phyloP scores from a whole-genome alignment of 2,888 invertebrate genomes.

The Aromia moschata region DNA sequence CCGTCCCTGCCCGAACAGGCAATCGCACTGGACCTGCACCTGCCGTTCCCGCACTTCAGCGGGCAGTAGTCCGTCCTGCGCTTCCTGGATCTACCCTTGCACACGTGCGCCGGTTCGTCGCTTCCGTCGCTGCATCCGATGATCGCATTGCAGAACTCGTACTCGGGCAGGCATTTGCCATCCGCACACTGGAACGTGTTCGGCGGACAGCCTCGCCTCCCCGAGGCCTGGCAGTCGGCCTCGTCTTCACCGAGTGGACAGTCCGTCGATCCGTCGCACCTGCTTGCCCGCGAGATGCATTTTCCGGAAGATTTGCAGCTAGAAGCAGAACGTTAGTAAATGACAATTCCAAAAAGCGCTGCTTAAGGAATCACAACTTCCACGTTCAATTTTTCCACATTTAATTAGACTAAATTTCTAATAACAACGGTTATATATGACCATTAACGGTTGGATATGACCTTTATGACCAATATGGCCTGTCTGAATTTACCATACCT shows the following conservation, averaged over 20 bases:
- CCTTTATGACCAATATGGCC: too few relatives aligned
- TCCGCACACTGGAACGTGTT: slow-evolving; percentile 87
- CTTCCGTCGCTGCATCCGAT: slow-evolving; percentile 79
- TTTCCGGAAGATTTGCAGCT: slow-evolving; percentile 73
- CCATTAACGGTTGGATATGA: too few relatives aligned
- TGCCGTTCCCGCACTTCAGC: slow-evolving; percentile 84
- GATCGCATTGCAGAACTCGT: slow-evolving; percentile 92
- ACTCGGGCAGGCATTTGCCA: slow-evolving; percentile 88
- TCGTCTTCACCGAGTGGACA: slow-evolving; percentile 74
- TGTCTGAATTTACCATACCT: too few relatives aligned
- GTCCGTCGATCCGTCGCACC: slow-evolving; percentile 83
- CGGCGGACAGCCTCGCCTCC: slow-evolving; percentile 72
- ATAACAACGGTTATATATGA: too few relatives aligned
- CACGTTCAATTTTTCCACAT: too few relatives aligned
- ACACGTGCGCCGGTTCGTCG: slow-evolving; percentile 85
- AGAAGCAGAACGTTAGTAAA: too few relatives aligned
- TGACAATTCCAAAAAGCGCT: too few relatives aligned
- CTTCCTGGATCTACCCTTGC: slow-evolving; percentile 69
- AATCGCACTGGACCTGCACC: slow-evolving; percentile 88
- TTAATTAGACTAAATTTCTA: too few relatives aligned
- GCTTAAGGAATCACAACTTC: too few relatives aligned
- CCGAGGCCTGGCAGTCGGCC: slow-evolving; percentile 61
- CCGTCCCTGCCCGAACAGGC: slow-evolving; percentile 91
- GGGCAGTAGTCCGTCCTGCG: slow-evolving; percentile 75
- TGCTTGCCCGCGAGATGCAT: slow-evolving; percentile 81